Percentiles rank a stretch among this genome's conserved stretches.
Evolutionary conservation across 2,888 invertebrate species (phyloP).

Genomic region (Tenthredo mesomela): DNA sequence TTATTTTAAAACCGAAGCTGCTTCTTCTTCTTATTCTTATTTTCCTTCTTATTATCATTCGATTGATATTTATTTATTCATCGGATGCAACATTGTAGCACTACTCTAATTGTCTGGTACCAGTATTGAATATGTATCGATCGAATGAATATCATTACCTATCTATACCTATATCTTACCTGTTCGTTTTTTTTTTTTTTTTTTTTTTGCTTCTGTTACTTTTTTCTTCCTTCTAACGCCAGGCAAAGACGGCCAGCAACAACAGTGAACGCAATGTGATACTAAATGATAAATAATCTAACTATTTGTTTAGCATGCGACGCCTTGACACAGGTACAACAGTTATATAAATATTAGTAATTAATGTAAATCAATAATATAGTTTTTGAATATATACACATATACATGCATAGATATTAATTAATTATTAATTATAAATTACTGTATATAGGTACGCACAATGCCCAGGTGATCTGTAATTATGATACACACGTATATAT

Average conservation of each 20-base stretch:
- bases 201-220: neutral
- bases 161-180: neutral
- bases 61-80: conserved; percentile 1
- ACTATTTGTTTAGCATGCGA: conserved; percentile 75
- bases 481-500: neutral
- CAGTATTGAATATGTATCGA: conserved; percentile 40
- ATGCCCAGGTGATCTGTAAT: conserved; percentile 56
- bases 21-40: neutral
- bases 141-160: conserved; percentile 49
- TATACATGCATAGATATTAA: conserved; percentile 55
- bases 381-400: conserved; percentile 51
- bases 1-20: neutral
- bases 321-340: conserved; percentile 66
- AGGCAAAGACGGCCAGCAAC: conserved; percentile 54
- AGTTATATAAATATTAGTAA: conserved; percentile 35
- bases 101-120: conserved; percentile 17
- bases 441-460: conserved; percentile 60
- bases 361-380: neutral
- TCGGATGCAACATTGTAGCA: neutral
- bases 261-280: conserved; percentile 77
- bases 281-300: conserved; percentile 77
- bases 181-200: conserved; percentile 20
- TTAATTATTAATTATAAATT: conserved; percentile 57
- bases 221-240: conserved; percentile 19
- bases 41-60: neutral